Percentiles rank a stretch among this genome's conserved stretches.
These are phyloP conservation scores for Physocephala rufipes DNA, from an alignment of 2,888 invertebrate species.

Conservation along the genomic window DNA sequence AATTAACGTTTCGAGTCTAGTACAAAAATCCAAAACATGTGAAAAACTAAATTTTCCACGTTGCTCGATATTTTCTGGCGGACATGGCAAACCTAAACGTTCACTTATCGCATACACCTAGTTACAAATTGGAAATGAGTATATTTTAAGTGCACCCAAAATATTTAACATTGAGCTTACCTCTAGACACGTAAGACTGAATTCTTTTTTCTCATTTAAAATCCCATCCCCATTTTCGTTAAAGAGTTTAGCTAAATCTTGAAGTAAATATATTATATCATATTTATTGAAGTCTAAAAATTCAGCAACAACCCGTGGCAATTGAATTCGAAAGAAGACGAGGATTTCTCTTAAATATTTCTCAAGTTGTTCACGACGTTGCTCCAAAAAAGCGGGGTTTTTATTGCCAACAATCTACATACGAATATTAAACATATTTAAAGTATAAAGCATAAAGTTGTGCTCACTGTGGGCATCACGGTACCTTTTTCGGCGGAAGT, in stretches of 20 bases:
- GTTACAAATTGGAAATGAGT: constrained; percentile 54
- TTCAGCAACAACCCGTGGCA: constrained; percentile 82
- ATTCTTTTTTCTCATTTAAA: constrained; percentile 70
- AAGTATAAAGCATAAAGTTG: neutral
- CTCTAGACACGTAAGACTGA: constrained; percentile 81
- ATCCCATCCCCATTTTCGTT: constrained; percentile 78
- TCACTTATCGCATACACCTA: constrained; percentile 91
- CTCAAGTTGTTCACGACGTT: constrained; percentile 81
- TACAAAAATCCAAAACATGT: constrained; percentile 88
- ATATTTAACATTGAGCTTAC: constrained; percentile 63
- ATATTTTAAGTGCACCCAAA: neutral
- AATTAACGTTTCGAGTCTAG: constrained; percentile 72
- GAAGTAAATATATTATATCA: constrained; percentile 84
- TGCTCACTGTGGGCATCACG: neutral
- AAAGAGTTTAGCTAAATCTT: constrained; percentile 82
- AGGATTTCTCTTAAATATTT: constrained; percentile 82
- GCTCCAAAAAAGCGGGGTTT: constrained; percentile 86
- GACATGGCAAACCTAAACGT: constrained; percentile 86
- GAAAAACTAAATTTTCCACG: constrained; percentile 88
- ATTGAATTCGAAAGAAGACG: constrained; percentile 77
- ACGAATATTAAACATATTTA: neutral
- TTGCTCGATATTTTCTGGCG: constrained; percentile 78
- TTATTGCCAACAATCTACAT: constrained; percentile 81
- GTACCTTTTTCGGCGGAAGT: constrained; percentile 89
- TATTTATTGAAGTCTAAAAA: constrained; percentile 91